Base-by-base conservation (phyloP, 2,888 invertebrate species). In the Brachynemurus nebulosus region DNA sequence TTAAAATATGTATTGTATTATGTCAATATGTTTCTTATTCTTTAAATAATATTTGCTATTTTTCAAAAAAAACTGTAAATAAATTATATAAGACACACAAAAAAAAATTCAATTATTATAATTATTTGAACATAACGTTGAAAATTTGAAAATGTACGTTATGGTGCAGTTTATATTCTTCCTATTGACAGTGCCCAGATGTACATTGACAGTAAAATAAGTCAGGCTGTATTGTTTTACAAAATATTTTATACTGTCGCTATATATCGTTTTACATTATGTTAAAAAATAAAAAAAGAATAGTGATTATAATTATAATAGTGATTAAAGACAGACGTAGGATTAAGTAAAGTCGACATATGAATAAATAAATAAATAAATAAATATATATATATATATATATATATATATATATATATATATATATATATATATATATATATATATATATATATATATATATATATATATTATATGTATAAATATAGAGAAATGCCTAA, bases 111-210 rank as follows among this genome's bases (percentile, higher is more conserved):
- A 16, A 27, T 25, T 27, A 17, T 2, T 17, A 27, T 27, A 23
- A 27, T 9, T 11, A 17, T 40, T 21, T 40, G 25, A 36, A n/a
- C n/a, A n/a, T n/a, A n/a, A n/a, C n/a, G 11, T n/a, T 18, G n/a
- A 36, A 18, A 16, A n/a, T 36, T 36, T 19, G 9, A 6, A 18
- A n/a, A 18, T 17, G 17, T 12, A 11, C 17, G 9, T 16, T 17
- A 19, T 35, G 35, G 35, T 42, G 16, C 42, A 42, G 42, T 42
- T 25, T 27, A 42, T 60, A 60, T 61, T 62, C 61, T 60, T 61
- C 59, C 59, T 59, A 58, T 52, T 43, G 53, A 48, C 52, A 51
- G 51, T 53, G 55, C 54, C 57, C 56, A 54, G 52, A 21, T 14
- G 18, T 21, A 34, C 19, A 35, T 35, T 12, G 19, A 34, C 34